Evolutionary conservation across 2,888 invertebrate species (phyloP).

Genomic region (Rugalucina vietnamica): DNA sequence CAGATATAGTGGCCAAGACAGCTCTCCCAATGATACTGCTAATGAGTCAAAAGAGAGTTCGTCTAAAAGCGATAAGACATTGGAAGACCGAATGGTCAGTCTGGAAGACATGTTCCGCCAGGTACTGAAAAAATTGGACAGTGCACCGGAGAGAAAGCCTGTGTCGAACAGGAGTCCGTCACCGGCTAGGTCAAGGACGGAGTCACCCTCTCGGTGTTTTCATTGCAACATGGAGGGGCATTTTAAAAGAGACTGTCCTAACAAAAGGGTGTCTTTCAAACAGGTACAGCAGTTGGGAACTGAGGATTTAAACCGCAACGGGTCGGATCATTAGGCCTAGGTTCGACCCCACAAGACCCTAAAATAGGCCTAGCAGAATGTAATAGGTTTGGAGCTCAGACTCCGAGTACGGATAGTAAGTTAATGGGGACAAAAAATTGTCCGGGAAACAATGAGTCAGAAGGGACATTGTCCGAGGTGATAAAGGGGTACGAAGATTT

Average conservation of each 20-base stretch:
- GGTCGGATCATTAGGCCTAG: not conserved
- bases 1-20: not conserved
- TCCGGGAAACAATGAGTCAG: too few relatives aligned
- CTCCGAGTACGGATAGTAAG: too few relatives aligned
- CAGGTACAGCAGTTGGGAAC: not conserved
- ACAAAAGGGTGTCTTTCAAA: not conserved
- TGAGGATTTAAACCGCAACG: conserved; percentile 4
- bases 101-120: not conserved
- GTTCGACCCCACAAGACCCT: too few relatives aligned
- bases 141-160: not conserved
- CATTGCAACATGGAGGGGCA: not conserved
- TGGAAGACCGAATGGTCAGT: not conserved
- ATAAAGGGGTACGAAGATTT: not conserved
- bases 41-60: not conserved
- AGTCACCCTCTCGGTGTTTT: not conserved
- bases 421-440: too few relatives aligned
- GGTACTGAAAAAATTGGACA: not conserved
- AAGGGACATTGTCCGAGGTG: too few relatives aligned
- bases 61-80: not conserved
- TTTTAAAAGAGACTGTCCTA: too few relatives aligned
- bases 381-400: too few relatives aligned
- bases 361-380: too few relatives aligned
- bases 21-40: not conserved
- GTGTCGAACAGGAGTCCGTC: too few relatives aligned
- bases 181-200: too few relatives aligned